These are phyloP conservation scores for Monopis laevigella DNA, from an alignment of 2,888 invertebrate genomes.

Conservation along the genomic window DNA sequence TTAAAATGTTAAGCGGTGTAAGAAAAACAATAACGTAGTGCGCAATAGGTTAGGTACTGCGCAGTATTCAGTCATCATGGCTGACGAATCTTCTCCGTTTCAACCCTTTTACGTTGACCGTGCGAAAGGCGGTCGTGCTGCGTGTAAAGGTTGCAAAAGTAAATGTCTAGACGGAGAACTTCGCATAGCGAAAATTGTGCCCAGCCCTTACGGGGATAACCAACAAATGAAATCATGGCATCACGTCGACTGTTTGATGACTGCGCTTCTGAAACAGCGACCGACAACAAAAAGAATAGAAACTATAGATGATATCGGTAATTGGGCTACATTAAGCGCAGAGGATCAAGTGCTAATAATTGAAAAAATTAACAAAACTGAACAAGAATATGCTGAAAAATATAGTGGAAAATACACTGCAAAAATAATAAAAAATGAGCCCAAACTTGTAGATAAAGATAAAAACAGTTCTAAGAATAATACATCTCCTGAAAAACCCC, in stretches of 20 bases:
- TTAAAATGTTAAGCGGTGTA: too few relatives aligned
- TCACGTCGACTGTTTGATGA: conserved; percentile 83
- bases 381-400: conserved; percentile 61
- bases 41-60: too few relatives aligned
- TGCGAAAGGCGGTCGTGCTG: conserved; percentile 82
- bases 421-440: conserved; percentile 44
- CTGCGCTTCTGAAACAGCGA: conserved; percentile 79
- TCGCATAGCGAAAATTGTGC: conserved; percentile 78
- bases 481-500: conserved; percentile 17
- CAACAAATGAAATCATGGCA: conserved; percentile 86
- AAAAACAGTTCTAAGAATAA: conserved; percentile 14
- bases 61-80: conserved; percentile 23
- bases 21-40: too few relatives aligned
- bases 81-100: conserved; percentile 53
- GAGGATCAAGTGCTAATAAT: conserved; percentile 74
- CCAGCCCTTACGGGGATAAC: conserved; percentile 80
- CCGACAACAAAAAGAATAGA: conserved; percentile 85
- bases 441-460: conserved; percentile 20
- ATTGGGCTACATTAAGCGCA: conserved; percentile 73
- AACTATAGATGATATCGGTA: conserved; percentile 79
- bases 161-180: conserved; percentile 77
- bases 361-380: conserved; percentile 71
- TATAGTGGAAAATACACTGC: conserved; percentile 54
- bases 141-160: conserved; percentile 88
- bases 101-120: conserved; percentile 75